A percentile compares a stretch with the other conserved stretches of the same genome.
phyloP scores from a whole-genome alignment of 1,140 invertebrate genomes.

The Bombus sylvicola region DNA sequence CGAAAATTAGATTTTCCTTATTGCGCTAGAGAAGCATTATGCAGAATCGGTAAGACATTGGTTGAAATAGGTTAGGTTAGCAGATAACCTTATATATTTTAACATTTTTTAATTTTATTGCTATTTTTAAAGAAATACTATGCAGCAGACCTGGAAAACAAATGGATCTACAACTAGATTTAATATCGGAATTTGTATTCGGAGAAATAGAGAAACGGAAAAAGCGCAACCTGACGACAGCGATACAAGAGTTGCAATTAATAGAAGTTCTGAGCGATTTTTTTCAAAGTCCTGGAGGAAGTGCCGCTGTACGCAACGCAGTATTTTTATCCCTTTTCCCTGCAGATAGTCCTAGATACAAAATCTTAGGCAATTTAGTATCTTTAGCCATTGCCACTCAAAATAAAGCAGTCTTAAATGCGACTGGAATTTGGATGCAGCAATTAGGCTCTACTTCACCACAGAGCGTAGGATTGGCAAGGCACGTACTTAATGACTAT shows the following conservation, averaged over 20 bases:
- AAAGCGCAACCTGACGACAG: conserved; percentile 82
- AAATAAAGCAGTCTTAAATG: conserved; percentile 87
- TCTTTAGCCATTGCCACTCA: conserved; percentile 90
- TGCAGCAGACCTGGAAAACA: conserved; percentile 83
- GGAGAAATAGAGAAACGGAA: conserved; percentile 88
- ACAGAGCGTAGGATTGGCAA: conserved; percentile 88
- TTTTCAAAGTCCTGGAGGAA: conserved; percentile 86
- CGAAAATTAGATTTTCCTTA: conserved; percentile 87
- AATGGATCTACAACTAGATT: conserved; percentile 87
- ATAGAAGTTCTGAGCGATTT: conserved; percentile 90
- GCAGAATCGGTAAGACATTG: conserved; percentile 84
- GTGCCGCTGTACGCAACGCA: conserved; percentile 90
- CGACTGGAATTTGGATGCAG: conserved; percentile 93
- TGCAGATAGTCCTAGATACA: conserved; percentile 86
- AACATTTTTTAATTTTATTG: neutral
- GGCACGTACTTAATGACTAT: conserved; percentile 90
- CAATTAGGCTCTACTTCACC: conserved; percentile 90
- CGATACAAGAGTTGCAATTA: conserved; percentile 89
- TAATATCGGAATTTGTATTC: conserved; percentile 93
- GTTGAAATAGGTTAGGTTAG: conserved; percentile 44
- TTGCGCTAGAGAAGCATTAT: conserved; percentile 86
- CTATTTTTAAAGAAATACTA: conserved; percentile 78
- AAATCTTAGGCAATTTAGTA: conserved; percentile 90
- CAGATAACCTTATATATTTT: conserved; percentile 1
- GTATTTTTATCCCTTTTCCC: conserved; percentile 91